Conservation (phyloP, 2,888 invertebrate genomes). For the Mythimna impura region DNA sequence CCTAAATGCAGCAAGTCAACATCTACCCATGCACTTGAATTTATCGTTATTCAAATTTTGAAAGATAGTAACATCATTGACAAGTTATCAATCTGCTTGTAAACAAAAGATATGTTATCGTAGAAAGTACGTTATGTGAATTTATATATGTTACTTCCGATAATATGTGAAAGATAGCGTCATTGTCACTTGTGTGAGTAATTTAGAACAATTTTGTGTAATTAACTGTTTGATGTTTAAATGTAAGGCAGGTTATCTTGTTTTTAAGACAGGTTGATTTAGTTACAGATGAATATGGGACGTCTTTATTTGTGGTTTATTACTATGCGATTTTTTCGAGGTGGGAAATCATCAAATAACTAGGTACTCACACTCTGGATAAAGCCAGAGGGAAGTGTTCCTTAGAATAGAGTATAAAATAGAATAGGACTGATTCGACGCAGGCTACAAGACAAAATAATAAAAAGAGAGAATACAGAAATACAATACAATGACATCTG, state of each 20-base stretch:
- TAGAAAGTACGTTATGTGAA: constrained; percentile 38
- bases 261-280: constrained; percentile 17
- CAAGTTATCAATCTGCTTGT: constrained; percentile 56
- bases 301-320: constrained; percentile 28
- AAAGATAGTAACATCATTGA: constrained; percentile 48
- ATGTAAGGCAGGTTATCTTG: constrained; percentile 36
- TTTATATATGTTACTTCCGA: constrained; percentile 45
- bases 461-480: no score
- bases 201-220: constrained; percentile 30
- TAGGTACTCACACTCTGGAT: no score
- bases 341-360: no score
- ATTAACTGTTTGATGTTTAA: constrained; percentile 25
- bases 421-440: no score
- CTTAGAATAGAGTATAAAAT: no score
- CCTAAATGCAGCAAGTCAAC: constrained; percentile 11
- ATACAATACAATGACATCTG: no score
- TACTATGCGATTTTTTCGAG: neutral
- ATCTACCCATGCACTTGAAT: constrained; percentile 24
- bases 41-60: constrained; percentile 39
- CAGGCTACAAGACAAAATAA: no score
- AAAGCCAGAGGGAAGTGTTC: no score
- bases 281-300: constrained; percentile 17
- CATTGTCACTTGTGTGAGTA: constrained; percentile 16
- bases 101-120: constrained; percentile 56
- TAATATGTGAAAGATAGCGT: constrained; percentile 38